Base-by-base conservation (phyloP, 2,797 vertebrate genomes). In the Muscicapa striata region DNA sequence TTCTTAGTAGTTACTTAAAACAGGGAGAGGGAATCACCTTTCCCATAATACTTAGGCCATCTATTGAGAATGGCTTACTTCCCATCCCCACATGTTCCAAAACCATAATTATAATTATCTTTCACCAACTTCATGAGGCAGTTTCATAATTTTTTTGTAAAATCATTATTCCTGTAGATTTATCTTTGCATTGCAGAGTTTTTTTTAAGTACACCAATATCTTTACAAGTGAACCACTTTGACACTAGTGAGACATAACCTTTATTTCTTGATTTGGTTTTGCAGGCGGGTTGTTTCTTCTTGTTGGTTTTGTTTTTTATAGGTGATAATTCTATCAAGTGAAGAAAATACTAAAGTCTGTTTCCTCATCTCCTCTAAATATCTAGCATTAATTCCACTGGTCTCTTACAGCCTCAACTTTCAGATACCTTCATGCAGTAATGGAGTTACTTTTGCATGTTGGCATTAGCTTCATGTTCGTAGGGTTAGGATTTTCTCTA, bases 201-300 rank as follows among this genome's bases (percentile, higher is more conserved):
- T 20, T 95, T 73, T 73, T 59, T 21, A 62, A 72, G 29, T 43
- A 43, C 34, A 52, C 9, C 36, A 49, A 4, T 84, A 24, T 20
- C 8, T 63, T 58, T 84, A 30, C 13, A 81, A 80, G 14, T 43
- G 14, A 9, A 91, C 26, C 41, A 57, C 9, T n/a, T 66, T 62
- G 66, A 88, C 75, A 84, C 23, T 4, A 43, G 32, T 58, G 93
- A 93, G 52, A 38, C 5, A 29, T 41, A 62, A 38, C 5, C 5
- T 61, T 76, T 51, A 62, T 69, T 77, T 69, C 38, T 55, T 85
- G 6, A 10, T 62, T 43, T 32, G 22, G 2, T 29, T 67, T 10
- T n/a, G 7, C 38, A 40, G 10, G 11, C 8, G 21, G 1, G 2
- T 3, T 5, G 3, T 20, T 52, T 59, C 5, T 67, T 15, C 7